Evolutionary conservation across 2,888 invertebrate species (phyloP).

Genomic region (Lissocephala sabroskyi): DNA sequence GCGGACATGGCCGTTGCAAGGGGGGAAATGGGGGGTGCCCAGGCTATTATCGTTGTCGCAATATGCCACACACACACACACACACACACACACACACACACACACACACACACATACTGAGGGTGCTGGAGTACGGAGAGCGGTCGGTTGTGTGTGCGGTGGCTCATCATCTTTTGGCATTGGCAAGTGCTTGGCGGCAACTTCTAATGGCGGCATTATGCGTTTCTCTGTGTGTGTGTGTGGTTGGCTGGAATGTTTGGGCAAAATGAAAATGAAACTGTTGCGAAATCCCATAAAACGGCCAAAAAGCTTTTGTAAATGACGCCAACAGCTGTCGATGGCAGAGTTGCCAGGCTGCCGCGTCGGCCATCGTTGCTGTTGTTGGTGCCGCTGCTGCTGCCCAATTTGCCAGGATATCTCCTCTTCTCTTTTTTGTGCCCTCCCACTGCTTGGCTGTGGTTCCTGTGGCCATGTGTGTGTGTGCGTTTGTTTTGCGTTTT

Average conservation of each 20-base stretch:
- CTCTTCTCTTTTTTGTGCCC: no score
- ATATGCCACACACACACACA: constrained; percentile 32
- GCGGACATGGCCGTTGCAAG: constrained; percentile 38
- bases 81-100: constrained; percentile 19
- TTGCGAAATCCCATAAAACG: constrained; percentile 63
- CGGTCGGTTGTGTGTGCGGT: constrained; percentile 25
- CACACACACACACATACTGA: constrained; percentile 1
- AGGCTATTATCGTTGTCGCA: constrained; percentile 63
- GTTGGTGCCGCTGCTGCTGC: constrained; percentile 19
- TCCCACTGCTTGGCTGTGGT: constrained; percentile 16
- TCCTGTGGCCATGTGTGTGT: constrained; percentile 13
- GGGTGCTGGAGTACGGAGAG: no score
- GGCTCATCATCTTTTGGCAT: constrained; percentile 57
- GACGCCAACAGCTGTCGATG: constrained; percentile 64
- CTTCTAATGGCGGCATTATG: constrained; percentile 61
- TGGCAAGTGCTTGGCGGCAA: constrained; percentile 62
- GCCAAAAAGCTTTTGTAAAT: constrained; percentile 65
- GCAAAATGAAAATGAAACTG: constrained; percentile 62
- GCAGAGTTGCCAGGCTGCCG: constrained; percentile 13
- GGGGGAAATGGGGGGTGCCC: no score
- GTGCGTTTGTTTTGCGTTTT: constrained; percentile 37
- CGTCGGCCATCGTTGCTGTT: constrained; percentile 1
- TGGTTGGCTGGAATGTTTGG: background rate
- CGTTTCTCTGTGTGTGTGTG: constrained; percentile 15
- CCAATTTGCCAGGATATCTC: constrained; percentile 29